Conservation (phyloP, 1,140 invertebrate species). For the Halesus radiatus region DNA sequence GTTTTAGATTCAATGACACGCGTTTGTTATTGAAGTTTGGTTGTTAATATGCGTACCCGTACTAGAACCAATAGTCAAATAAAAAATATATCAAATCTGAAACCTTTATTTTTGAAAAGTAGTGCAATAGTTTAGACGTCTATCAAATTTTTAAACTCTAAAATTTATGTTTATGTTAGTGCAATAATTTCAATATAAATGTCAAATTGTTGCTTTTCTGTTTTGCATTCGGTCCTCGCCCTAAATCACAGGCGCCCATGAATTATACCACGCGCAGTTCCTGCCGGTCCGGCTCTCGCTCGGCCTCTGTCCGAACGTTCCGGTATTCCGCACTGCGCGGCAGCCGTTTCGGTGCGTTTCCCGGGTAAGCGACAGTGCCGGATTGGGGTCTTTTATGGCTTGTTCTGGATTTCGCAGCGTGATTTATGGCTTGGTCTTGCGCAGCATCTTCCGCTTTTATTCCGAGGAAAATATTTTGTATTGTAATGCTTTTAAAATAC, state of each 20-base stretch:
- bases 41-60: too few relatives aligned
- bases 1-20: too few relatives aligned
- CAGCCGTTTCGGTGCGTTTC: not conserved
- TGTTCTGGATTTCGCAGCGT: not conserved
- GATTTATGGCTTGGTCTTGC: not conserved
- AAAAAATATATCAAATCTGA: too few relatives aligned
- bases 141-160: too few relatives aligned
- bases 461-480: too few relatives aligned
- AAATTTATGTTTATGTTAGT: too few relatives aligned
- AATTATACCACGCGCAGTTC: slow-evolving; percentile 26
- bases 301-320: not conserved
- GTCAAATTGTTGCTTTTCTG: not conserved
- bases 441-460: not conserved
- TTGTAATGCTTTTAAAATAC: too few relatives aligned
- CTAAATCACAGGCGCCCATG: slow-evolving; percentile 16
- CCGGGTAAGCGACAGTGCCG: not conserved
- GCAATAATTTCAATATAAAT: not conserved
- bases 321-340: not conserved
- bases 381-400: slow-evolving; percentile 6
- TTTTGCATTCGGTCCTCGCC: slow-evolving; percentile 18
- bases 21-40: too few relatives aligned
- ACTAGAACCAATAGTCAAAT: too few relatives aligned
- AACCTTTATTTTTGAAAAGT: too few relatives aligned
- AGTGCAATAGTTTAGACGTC: too few relatives aligned
- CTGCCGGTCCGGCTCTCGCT: not conserved